Evolutionary conservation across 2,888 invertebrate genomes (phyloP).

Genomic region (Drosophila aldrichi): DNA sequence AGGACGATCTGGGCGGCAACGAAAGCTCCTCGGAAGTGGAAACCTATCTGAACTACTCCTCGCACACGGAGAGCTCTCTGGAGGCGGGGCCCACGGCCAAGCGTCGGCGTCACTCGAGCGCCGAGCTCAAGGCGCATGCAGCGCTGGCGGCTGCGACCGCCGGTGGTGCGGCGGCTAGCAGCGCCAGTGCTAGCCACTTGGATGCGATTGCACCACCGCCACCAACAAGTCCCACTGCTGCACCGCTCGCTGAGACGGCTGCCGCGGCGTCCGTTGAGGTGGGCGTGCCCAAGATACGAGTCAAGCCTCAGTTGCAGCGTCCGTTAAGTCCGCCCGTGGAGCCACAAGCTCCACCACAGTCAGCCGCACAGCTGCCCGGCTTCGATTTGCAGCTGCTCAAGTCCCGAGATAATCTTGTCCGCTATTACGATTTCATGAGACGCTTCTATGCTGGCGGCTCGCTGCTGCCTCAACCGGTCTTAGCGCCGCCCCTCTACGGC

Average conservation of each 20-base stretch:
- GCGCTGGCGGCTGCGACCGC: slow-evolving; percentile 32
- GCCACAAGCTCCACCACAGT: background rate
- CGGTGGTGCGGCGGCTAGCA: slow-evolving; percentile 21
- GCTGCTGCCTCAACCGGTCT: slow-evolving; percentile 67
- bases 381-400: slow-evolving; percentile 79
- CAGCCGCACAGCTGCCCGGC: slow-evolving; percentile 32
- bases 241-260: slow-evolving; percentile 12
- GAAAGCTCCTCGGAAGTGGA: slow-evolving; percentile 85
- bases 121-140: slow-evolving; percentile 61
- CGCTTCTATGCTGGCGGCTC: slow-evolving; percentile 79
- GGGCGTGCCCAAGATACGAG: slow-evolving; percentile 76
- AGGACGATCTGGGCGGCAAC: slow-evolving; percentile 81
- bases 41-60: slow-evolving; percentile 79
- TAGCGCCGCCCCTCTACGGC: slow-evolving; percentile 69
- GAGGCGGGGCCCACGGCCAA: slow-evolving; percentile 78
- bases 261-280: slow-evolving; percentile 44
- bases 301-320: slow-evolving; percentile 79
- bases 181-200: slow-evolving; percentile 27
- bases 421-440: slow-evolving; percentile 84
- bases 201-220: slow-evolving; percentile 24
- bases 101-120: slow-evolving; percentile 72
- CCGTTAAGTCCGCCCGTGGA: slow-evolving; percentile 66
- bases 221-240: slow-evolving; percentile 27
- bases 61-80: slow-evolving; percentile 83
- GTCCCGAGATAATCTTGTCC: slow-evolving; percentile 80